These are phyloP conservation scores for Formica selysi DNA, from an alignment of 1,140 invertebrate genomes.

Conservation along the genomic window DNA sequence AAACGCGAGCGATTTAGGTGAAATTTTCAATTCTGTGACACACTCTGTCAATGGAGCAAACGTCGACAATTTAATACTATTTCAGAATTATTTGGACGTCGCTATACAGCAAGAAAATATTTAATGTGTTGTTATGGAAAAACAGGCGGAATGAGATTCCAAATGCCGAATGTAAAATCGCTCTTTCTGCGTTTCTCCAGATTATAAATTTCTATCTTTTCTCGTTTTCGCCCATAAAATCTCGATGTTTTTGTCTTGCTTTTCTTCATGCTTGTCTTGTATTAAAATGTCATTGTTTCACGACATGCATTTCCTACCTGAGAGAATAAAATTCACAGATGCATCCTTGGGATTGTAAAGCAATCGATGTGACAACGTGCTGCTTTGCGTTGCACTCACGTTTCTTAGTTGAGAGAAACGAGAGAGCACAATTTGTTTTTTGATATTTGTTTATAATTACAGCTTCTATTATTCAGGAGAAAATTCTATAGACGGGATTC, in stretches of 20 bases:
- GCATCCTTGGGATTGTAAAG: constrained; percentile 52
- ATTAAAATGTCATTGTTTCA: constrained; percentile 64
- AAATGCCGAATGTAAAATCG: background rate
- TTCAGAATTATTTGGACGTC: background rate
- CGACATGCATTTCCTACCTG: background rate
- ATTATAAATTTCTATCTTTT: constrained; percentile 39
- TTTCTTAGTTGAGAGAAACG: constrained; percentile 55
- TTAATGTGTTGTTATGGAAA: background rate
- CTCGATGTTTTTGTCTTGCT: background rate
- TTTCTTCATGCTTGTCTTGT: constrained; percentile 8
- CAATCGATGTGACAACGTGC: constrained; percentile 4
- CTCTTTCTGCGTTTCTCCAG: background rate
- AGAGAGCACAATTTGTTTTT: constrained; percentile 63
- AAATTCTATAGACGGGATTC: constrained; percentile 54
- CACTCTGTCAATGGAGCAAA: background rate
- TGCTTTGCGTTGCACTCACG: background rate
- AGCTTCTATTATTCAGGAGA: background rate
- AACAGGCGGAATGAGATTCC: background rate
- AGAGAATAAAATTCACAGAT: constrained; percentile 60
- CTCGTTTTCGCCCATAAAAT: constrained; percentile 4
- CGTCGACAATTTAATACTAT: constrained; percentile 14
- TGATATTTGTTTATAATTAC: constrained; percentile 63
- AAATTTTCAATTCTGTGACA: constrained; percentile 30
- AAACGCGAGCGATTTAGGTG: constrained; percentile 33
- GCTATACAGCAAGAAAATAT: background rate